Percentiles rank a stretch among this genome's conserved stretches.
phyloP scores from a whole-genome alignment of 2,888 invertebrate genomes.

The Parnassius mnemosyne region DNA sequence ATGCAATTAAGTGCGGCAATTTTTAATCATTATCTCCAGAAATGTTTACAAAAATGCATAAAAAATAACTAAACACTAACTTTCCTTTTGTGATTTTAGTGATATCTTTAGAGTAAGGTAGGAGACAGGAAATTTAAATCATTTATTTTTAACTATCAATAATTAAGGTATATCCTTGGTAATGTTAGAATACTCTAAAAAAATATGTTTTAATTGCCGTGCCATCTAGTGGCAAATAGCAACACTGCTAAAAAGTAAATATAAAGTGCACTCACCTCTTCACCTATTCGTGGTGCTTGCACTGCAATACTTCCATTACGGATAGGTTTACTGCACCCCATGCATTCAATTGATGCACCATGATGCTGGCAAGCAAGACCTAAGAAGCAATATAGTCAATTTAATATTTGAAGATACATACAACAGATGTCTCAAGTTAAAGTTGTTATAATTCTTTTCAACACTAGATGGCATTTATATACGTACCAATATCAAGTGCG shows the following conservation, averaged over 20 bases:
- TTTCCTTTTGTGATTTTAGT: background rate
- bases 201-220: background rate
- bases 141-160: too few relatives aligned
- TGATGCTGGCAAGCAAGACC: slow-evolving; percentile 83
- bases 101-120: too few relatives aligned
- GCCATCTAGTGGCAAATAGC: slow-evolving; percentile 24
- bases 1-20: too few relatives aligned
- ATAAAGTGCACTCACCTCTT: slow-evolving; percentile 62
- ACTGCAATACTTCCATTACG: slow-evolving; percentile 91
- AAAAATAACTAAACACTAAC: too few relatives aligned
- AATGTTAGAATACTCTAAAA: too few relatives aligned
- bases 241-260: background rate
- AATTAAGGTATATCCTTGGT: too few relatives aligned
- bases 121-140: too few relatives aligned
- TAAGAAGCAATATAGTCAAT: slow-evolving; percentile 42
- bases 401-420: background rate
- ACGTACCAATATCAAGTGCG: slow-evolving; percentile 93
- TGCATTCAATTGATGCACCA: slow-evolving; percentile 84
- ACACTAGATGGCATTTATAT: slow-evolving; percentile 44
- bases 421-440: background rate
- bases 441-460: slow-evolving; percentile 31
- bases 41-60: too few relatives aligned
- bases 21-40: too few relatives aligned
- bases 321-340: slow-evolving; percentile 89
- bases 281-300: slow-evolving; percentile 90